Base-by-base conservation (phyloP, 2,113 vertebrate genomes). In the Tragelaphus buxtoni region DNA sequence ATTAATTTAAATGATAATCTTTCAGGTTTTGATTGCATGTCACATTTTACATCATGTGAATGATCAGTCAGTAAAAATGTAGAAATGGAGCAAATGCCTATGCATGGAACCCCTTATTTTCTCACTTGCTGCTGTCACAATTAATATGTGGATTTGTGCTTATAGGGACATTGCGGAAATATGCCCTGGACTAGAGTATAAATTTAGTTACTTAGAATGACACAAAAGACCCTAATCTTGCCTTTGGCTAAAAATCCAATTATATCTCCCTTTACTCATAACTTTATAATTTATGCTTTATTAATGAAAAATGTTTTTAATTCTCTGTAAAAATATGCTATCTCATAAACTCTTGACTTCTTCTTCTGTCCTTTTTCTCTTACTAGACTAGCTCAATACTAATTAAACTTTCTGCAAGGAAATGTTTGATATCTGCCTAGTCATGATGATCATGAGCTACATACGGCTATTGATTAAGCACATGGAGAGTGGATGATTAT, bases 221-320 rank as follows among this genome's bases (percentile, higher is more conserved):
- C 81, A 96, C 89, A 95, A 97, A 96, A 92, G 47, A 56, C 58
- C 55, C 85, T 94, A 94, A 95, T 96, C 55, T 97, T 96, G 95
- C 96, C 95, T 95, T 91, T 95, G 92, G 92, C 94, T 97, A 95
- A 97, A 98, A 97, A 96, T 97, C 32, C 94, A 97, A 97, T 97
- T 97, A 97, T 39, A 90, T 92, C 47, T 96, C 39, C 85, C 20
- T 96, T 91, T 97, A 85, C 45, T 90, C 28, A 85, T 96, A 83
- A 96, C 88, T 77, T 94, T 92, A 92, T 85, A 84, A 92, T 96
- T 95, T 92, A 96, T 90, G 24, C 88, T 95, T 97, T 96, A 96
- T 69, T 97, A 97, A 97, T 97, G 55, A 94, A 96, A 97, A 97
- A 32, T 98, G 24, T 88, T 56, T 92, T 96, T 77, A 95, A 90